Base-by-base conservation (phyloP, 2,113 vertebrate species). In the Fulica atra region DNA sequence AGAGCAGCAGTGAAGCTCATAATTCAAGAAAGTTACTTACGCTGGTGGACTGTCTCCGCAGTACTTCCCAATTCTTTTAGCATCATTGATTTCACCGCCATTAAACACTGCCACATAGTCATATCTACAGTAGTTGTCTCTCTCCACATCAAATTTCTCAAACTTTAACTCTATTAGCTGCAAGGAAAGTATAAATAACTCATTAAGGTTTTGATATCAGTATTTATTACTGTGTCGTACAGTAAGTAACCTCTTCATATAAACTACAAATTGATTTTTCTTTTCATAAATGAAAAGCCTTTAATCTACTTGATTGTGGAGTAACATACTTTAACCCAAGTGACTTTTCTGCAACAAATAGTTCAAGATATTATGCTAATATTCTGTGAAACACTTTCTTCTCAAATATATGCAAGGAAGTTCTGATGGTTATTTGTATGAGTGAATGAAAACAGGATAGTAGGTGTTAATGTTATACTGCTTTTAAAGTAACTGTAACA, bases 71-170 rank as follows among this genome's bases (percentile, higher is more conserved):
- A 99, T 99, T 96, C 99, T 98, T 96, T 98, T 98, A 11, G 99
- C 99, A 18, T 99, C 99, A 1, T 99, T 99, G 94, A 99, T 98
- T 97, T 99, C 99, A 4, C 98, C 98, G 28, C 99, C 99, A 8
- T 99, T 99, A 96, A 99, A 99, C 92, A 99, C 98, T 31, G 99
- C 99, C 48, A 99, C 98, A 4, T 99, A 99, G 95, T 99, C 99
- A 0, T 99, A 99, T 81, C 99, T 99, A 97, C 99, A 99, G 97
- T 99, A 99, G 98, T 99, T 99, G 82, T 99, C 99, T 79, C 99
- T 98, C 82, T 99, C 99, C 71, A 99, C 99, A 29, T 99, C 99
- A 92, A 99, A 99, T 97, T 99, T 99, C 97, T 99, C 99, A 26
- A 99, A 99, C 92, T 98, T 99, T 72, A 99, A 89, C 92, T 99